Conservation (phyloP, 2,888 invertebrate genomes). For the Gisinianus flammeolus region DNA sequence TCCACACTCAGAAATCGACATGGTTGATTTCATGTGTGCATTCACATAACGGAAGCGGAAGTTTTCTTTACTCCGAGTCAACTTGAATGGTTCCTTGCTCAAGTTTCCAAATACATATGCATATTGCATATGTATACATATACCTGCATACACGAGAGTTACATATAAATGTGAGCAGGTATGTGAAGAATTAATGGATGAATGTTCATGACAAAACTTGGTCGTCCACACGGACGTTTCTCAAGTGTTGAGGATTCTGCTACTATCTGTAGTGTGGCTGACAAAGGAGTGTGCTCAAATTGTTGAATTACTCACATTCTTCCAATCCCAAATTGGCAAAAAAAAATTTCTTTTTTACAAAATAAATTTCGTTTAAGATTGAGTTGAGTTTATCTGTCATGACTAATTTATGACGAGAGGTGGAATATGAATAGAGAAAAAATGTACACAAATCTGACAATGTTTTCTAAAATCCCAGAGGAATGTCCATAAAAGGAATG, state of each 20-base stretch:
- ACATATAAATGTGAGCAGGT: not conserved
- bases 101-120: not conserved
- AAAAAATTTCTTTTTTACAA: no score
- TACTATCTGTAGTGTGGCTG: not conserved
- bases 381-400: not conserved
- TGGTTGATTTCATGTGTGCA: slow-evolving; percentile 58
- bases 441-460: no score
- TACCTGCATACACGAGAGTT: not conserved
- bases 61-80: slow-evolving; percentile 33
- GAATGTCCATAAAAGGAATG: not conserved
- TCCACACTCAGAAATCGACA: slow-evolving; percentile 42
- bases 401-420: not conserved
- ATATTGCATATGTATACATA: not conserved
- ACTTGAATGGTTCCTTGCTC: not conserved
- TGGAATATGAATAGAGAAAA: not conserved
- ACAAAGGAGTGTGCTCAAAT: no score
- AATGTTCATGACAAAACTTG: not conserved
- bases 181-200: not conserved
- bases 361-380: no score
- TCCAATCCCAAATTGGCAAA: no score
- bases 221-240: not conserved
- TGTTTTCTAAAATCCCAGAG: no score
- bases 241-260: not conserved
- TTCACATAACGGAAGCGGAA: slow-evolving; percentile 58
- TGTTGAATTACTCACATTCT: no score